Evolutionary conservation across 2,797 vertebrate species (phyloP).

Genomic region (Perdix hodgsoniae): DNA sequence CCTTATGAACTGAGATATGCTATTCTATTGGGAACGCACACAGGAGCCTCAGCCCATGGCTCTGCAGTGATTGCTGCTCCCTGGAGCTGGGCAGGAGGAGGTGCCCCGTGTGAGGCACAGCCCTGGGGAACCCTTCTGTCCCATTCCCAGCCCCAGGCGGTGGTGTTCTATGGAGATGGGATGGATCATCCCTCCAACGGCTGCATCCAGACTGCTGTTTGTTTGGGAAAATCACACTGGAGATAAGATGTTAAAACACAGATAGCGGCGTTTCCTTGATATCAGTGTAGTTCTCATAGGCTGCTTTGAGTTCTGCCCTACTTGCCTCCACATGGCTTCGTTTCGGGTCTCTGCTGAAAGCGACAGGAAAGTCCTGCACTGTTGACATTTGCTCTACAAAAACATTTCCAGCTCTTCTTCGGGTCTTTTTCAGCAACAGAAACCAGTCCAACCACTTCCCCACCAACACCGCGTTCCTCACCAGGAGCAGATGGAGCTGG

Average conservation of each 20-base stretch:
- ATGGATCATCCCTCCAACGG: slow-evolving; percentile 50
- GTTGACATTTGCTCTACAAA: slow-evolving; percentile 68
- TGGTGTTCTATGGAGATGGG: not conserved
- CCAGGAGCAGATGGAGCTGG: slow-evolving; percentile 28
- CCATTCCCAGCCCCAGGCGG: not conserved
- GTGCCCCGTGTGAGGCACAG: not conserved
- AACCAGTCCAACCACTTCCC: slow-evolving; percentile 71
- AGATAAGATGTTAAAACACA: slow-evolving; percentile 67
- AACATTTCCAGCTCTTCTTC: slow-evolving; percentile 67
- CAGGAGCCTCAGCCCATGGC: not conserved
- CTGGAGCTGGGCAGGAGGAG: not conserved
- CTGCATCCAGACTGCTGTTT: slow-evolving; percentile 63
- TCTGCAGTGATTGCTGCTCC: not conserved
- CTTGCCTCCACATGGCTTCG: not conserved
- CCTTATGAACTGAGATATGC: not conserved
- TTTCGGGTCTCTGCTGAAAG: slow-evolving; percentile 36
- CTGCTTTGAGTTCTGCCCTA: slow-evolving; percentile 33
- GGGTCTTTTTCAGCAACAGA: slow-evolving; percentile 49
- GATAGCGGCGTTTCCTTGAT: slow-evolving; percentile 62
- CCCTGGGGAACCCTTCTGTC: not conserved
- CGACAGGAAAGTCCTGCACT: slow-evolving; percentile 13
- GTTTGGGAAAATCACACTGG: slow-evolving; percentile 56
- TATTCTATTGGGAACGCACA: too few relatives aligned
- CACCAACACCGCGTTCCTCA: slow-evolving; percentile 2
- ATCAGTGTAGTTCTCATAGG: slow-evolving; percentile 28